phyloP scores from a whole-genome alignment of 2,888 invertebrate genomes.

The Pheosia gnoma region DNA sequence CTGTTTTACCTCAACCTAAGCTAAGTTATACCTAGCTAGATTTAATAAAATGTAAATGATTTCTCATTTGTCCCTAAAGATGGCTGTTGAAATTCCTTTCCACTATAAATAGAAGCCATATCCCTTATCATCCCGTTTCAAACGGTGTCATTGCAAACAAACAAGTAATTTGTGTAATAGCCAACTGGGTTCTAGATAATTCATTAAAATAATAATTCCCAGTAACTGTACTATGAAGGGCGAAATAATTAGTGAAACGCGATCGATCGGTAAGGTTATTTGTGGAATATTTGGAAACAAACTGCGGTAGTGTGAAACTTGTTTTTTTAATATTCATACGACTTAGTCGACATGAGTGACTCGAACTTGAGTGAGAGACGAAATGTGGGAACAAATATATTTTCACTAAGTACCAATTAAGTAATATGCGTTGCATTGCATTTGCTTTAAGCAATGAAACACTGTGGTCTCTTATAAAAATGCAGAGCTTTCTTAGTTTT shows the following conservation, averaged over 20 bases:
- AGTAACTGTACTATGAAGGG: constrained; percentile 23
- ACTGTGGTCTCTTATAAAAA: too few species aligned
- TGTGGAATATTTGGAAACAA: constrained; percentile 6
- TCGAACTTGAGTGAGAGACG: too few species aligned
- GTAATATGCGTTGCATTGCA: too few species aligned
- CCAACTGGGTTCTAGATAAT: constrained; percentile 21
- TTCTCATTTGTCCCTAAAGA: too few species aligned
- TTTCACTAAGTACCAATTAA: too few species aligned
- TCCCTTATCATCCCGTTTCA: background rate
- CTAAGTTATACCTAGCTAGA: too few species aligned
- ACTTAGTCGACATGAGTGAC: too few species aligned
- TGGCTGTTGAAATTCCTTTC: background rate
- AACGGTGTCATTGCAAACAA: constrained; percentile 4
- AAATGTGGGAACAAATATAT: too few species aligned
- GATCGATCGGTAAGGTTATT: constrained; percentile 21
- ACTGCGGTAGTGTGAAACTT: background rate
- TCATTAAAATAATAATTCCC: constrained; percentile 26
- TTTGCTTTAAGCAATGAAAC: too few species aligned
- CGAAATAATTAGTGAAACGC: constrained; percentile 23
- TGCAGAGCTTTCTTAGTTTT: too few species aligned
- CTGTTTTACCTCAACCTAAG: too few species aligned
- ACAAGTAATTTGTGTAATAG: constrained; percentile 10
- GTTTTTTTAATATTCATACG: background rate
- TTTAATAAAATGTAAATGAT: too few species aligned
- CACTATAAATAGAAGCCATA: background rate